Evolutionary conservation across 2,888 invertebrate genomes (phyloP).

Genomic region (Cephus nigrinus): DNA sequence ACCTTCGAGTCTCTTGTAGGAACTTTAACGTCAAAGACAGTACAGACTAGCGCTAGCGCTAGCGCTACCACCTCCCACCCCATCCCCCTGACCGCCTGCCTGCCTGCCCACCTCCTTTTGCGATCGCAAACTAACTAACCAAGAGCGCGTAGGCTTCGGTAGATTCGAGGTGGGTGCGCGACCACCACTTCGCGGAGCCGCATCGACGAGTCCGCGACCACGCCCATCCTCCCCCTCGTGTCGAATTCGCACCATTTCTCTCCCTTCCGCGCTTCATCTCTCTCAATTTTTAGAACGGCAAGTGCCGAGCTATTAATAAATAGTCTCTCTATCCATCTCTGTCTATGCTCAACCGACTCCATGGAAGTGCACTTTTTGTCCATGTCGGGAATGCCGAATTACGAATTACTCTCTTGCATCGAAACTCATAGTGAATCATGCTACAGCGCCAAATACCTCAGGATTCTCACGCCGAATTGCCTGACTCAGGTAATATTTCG

Average conservation of each 20-base stretch:
- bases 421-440: too few relatives aligned
- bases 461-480: too few relatives aligned
- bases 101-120: not conserved
- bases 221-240: conserved; percentile 50
- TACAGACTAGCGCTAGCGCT: conserved; percentile 12
- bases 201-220: conserved; percentile 48
- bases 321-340: too few relatives aligned
- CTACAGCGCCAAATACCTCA: too few relatives aligned
- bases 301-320: not conserved
- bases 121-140: conserved; percentile 29
- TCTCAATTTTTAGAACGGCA: not conserved
- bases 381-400: too few relatives aligned
- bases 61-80: not conserved
- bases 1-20: too few relatives aligned
- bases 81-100: not conserved
- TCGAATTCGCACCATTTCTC: not conserved
- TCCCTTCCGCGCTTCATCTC: not conserved
- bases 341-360: too few relatives aligned
- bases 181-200: conserved; percentile 40
- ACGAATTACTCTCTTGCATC: too few relatives aligned
- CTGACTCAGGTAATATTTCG: too few relatives aligned
- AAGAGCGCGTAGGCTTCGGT: conserved; percentile 30
- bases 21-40: conserved; percentile 13
- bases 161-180: conserved; percentile 56
- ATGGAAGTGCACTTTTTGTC: too few relatives aligned